Percentiles rank a stretch among this genome's conserved stretches.
These are phyloP conservation scores for Pimephales promelas DNA, from an alignment of 2,113 vertebrate genomes.

Conservation along the genomic window DNA sequence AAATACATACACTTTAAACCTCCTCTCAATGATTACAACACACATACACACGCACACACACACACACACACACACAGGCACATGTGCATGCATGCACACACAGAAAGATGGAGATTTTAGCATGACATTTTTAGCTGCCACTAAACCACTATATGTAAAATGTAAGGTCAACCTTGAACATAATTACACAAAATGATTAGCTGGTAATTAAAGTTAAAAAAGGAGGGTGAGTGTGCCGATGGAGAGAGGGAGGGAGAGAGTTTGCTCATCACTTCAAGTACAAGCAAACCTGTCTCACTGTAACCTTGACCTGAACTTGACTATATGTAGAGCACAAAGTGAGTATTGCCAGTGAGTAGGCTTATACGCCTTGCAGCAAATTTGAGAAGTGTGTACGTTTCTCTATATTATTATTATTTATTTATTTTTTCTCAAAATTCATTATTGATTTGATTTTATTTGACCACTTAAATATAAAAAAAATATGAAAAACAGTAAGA, in stretches of 20 bases:
- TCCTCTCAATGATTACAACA: slow-evolving; percentile 49
- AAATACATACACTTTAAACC: slow-evolving; percentile 57
- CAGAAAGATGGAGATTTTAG: not conserved
- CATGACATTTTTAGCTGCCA: not conserved
- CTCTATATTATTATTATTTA: too few species aligned
- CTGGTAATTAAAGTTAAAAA: slow-evolving; percentile 30
- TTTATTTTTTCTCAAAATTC: slow-evolving; percentile 41
- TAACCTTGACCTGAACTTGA: slow-evolving; percentile 60
- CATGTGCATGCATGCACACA: too few species aligned
- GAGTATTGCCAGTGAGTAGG: slow-evolving; percentile 17
- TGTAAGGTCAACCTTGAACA: slow-evolving; percentile 42
- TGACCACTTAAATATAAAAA: too few species aligned
- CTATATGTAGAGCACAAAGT: slow-evolving; percentile 28
- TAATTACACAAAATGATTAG: slow-evolving; percentile 52
- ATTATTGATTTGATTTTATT: too few species aligned
- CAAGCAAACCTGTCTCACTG: slow-evolving; percentile 27
- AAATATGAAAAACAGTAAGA: too few species aligned
- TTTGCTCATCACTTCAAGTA: slow-evolving; percentile 29
- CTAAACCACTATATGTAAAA: slow-evolving; percentile 23
- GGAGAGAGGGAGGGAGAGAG: not conserved
- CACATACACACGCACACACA: slow-evolving; percentile 27
- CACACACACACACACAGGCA: slow-evolving; percentile 32
- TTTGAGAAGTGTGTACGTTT: slow-evolving; percentile 17
- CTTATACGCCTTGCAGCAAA: slow-evolving; percentile 23
- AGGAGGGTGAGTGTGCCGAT: slow-evolving; percentile 3